These are phyloP conservation scores for Mobula hypostoma DNA, from an alignment of 2,113 vertebrate genomes.

Conservation along the genomic window DNA sequence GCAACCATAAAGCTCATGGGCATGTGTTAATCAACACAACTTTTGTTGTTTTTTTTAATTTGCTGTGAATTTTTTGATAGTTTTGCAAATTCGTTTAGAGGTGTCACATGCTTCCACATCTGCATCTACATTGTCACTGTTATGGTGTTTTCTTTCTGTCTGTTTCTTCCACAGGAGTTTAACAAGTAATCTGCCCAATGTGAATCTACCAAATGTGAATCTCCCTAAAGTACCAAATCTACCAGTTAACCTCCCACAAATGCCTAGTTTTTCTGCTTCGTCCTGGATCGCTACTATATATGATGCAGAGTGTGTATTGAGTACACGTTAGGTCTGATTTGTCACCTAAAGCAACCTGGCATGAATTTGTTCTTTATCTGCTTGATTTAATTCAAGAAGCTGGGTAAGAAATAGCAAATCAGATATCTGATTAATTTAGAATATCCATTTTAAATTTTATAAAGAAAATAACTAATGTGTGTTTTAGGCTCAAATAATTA, in stretches of 20 bases:
- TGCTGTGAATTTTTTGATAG: slow-evolving; percentile 51
- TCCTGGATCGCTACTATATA: slow-evolving; percentile 97
- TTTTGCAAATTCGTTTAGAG: slow-evolving; percentile 56
- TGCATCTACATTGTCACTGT: slow-evolving; percentile 90
- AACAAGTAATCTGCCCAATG: slow-evolving; percentile 99
- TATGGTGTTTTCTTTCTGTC: slow-evolving; percentile 99
- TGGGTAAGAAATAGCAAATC: not conserved
- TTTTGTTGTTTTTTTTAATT: slow-evolving; percentile 52
- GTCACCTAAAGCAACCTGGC: slow-evolving; percentile 76
- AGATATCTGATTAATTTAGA: not conserved
- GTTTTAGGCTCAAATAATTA: not conserved
- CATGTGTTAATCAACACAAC: slow-evolving; percentile 53
- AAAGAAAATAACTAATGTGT: not conserved
- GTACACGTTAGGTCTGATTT: slow-evolving; percentile 85
- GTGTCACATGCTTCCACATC: slow-evolving; percentile 79
- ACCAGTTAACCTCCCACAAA: slow-evolving; percentile 99
- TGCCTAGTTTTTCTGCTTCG: slow-evolving; percentile 99
- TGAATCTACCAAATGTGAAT: slow-evolving; percentile 99
- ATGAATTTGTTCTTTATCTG: slow-evolving; percentile 73
- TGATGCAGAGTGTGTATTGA: slow-evolving; percentile 99
- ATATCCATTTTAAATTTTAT: not conserved
- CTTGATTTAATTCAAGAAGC: not conserved
- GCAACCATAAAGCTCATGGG: slow-evolving; percentile 47
- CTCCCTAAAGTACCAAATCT: slow-evolving; percentile 99
- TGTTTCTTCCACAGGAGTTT: slow-evolving; percentile 95